Evolutionary conservation across 2,113 vertebrate species (phyloP).

Genomic region (Engraulis encrasicolus): DNA sequence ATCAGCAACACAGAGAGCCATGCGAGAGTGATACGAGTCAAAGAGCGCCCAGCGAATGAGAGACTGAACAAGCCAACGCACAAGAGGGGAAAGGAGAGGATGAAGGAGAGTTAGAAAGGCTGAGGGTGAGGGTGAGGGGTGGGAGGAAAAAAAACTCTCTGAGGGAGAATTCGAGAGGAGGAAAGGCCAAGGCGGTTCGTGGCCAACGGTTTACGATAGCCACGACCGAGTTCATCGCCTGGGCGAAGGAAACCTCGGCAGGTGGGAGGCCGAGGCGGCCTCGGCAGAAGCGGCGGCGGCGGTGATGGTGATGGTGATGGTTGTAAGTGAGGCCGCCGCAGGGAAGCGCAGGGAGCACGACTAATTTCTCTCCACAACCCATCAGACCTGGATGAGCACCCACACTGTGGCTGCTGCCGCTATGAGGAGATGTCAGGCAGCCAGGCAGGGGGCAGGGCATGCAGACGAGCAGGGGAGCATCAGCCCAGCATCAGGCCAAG

Average conservation of each 20-base stretch:
- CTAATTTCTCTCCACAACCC: conserved; percentile 74
- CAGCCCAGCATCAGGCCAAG: conserved; percentile 60
- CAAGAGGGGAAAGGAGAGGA: background rate
- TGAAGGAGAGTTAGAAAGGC: background rate
- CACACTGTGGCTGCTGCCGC: conserved; percentile 81
- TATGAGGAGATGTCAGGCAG: too few relatives aligned
- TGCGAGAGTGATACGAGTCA: conserved; percentile 1
- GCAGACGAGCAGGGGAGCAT: conserved; percentile 74
- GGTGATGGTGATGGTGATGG: conserved; percentile 39
- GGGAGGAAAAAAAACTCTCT: too few relatives aligned
- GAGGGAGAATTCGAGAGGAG: background rate
- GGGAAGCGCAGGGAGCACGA: conserved; percentile 72
- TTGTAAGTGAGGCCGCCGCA: conserved; percentile 64
- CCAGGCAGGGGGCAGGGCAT: conserved; percentile 80
- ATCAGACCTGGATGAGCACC: conserved; percentile 71
- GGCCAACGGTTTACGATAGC: conserved; percentile 43
- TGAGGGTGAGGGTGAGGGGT: too few relatives aligned
- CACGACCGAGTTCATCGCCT: conserved; percentile 56
- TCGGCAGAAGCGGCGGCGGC: conserved; percentile 52
- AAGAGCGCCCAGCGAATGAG: conserved; percentile 26
- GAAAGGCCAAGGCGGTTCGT: background rate
- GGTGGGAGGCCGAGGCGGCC: conserved; percentile 60
- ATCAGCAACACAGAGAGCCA: conserved; percentile 41
- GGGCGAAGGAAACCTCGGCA: too few relatives aligned
- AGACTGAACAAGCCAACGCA: background rate